Evolutionary conservation across 2,113 vertebrate species (phyloP).

Genomic region (Rallus limicola): DNA sequence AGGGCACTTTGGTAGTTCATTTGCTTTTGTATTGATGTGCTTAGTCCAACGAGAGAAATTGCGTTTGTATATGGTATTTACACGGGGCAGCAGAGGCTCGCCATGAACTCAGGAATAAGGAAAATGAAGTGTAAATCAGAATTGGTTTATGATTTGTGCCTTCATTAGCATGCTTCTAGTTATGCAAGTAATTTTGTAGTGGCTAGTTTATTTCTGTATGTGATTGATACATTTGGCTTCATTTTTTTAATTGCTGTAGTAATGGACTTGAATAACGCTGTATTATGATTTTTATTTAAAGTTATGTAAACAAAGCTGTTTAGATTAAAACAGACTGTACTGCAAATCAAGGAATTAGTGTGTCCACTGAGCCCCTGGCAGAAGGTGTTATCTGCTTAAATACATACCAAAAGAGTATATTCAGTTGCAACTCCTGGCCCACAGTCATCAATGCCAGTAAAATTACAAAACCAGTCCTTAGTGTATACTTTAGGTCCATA

Average conservation of each 20-base stretch:
- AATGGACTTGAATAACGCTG: background rate
- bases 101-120: slow-evolving; percentile 10
- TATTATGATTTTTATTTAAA: background rate
- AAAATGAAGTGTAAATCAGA: slow-evolving; percentile 18
- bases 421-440: slow-evolving; percentile 10
- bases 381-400: background rate
- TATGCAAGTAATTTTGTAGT: background rate
- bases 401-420: background rate
- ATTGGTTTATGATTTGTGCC: slow-evolving; percentile 9
- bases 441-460: background rate
- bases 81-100: slow-evolving; percentile 26
- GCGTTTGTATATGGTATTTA: slow-evolving; percentile 72
- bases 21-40: slow-evolving; percentile 91
- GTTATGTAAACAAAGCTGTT: background rate
- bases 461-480: background rate
- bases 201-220: background rate
- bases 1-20: slow-evolving; percentile 87
- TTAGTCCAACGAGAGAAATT: slow-evolving; percentile 86
- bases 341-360: background rate
- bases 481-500: background rate
- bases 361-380: background rate
- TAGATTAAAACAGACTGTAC: background rate
- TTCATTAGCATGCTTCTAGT: background rate
- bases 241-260: background rate
- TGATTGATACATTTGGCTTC: background rate